These are phyloP conservation scores for Hypothenemus hampei DNA, from an alignment of 1,140 invertebrate species.

Conservation along the genomic window DNA sequence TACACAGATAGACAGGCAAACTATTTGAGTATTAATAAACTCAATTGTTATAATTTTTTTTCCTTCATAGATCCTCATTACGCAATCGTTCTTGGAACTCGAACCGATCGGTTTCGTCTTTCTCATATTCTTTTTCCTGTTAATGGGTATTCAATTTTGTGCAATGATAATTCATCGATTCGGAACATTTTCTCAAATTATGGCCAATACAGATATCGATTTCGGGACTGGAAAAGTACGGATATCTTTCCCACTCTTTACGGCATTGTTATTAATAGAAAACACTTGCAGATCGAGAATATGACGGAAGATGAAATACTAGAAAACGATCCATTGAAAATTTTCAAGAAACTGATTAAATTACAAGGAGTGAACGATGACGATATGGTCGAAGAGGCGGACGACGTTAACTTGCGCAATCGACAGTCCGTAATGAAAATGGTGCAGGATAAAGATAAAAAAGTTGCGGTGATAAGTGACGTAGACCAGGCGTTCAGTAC, in stretches of 20 bases:
- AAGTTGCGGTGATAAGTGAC: constrained; percentile 21
- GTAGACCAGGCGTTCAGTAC: constrained; percentile 22
- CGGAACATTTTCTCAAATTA: constrained; percentile 75
- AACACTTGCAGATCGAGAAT: constrained; percentile 20
- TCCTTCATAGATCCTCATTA: constrained; percentile 46
- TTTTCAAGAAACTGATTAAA: constrained; percentile 32
- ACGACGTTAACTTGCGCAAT: constrained; percentile 28
- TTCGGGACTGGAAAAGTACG: constrained; percentile 39
- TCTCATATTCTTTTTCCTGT: constrained; percentile 65
- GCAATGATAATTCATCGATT: constrained; percentile 84
- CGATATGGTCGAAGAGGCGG: constrained; percentile 39
- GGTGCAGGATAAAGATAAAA: constrained; percentile 24
- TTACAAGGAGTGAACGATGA: constrained; percentile 45
- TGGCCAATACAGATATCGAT: constrained; percentile 66
- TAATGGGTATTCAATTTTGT: constrained; percentile 73
- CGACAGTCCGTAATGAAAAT: constrained; percentile 30
- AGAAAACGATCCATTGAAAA: constrained; percentile 28
- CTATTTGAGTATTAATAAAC: no score
- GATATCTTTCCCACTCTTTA: not conserved
- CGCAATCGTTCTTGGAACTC: constrained; percentile 56
- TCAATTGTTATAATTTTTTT: no score
- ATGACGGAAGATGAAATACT: constrained; percentile 28
- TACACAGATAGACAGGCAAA: no score
- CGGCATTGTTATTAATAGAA: constrained; percentile 1
- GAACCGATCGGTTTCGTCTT: constrained; percentile 77